Conservation (phyloP, 1,140 invertebrate genomes). For the Drosophila arawakana region DNA sequence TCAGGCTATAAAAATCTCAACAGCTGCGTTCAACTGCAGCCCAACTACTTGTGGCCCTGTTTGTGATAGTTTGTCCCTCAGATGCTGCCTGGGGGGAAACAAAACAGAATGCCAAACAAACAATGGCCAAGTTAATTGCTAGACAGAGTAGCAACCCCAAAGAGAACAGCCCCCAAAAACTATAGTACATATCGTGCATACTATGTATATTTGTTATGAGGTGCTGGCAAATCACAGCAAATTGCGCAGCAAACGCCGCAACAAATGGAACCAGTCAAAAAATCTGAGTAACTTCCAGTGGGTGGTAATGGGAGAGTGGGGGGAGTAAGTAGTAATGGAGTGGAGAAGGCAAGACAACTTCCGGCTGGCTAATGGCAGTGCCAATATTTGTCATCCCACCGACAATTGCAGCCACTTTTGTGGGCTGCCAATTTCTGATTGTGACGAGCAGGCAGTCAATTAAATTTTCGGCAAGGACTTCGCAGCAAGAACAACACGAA, state of each 20-base stretch:
- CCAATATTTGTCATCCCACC: conserved; percentile 50
- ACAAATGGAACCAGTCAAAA: conserved; percentile 25
- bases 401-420: conserved; percentile 49
- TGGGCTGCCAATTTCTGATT: conserved; percentile 48
- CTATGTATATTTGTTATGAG: conserved; percentile 2
- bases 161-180: conserved; percentile 6
- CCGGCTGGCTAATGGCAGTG: conserved; percentile 35
- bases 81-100: background rate
- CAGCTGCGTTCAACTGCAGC: conserved; percentile 63
- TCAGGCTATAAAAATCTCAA: conserved; percentile 47
- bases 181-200: too few relatives aligned
- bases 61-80: conserved; percentile 3
- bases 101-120: conserved; percentile 37
- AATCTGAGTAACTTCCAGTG: conserved; percentile 19
- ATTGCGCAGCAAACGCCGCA: conserved; percentile 40
- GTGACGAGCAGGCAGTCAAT: conserved; percentile 39
- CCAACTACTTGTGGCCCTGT: conserved; percentile 44
- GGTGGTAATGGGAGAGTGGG: background rate
- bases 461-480: conserved; percentile 40
- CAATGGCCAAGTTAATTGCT: conserved; percentile 75
- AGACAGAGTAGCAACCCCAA: conserved; percentile 56
- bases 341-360: background rate
- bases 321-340: background rate
- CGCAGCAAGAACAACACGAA: background rate
- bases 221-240: conserved; percentile 37